phyloP scores from a whole-genome alignment of 2,888 invertebrate species.

The Crematogaster levior region DNA sequence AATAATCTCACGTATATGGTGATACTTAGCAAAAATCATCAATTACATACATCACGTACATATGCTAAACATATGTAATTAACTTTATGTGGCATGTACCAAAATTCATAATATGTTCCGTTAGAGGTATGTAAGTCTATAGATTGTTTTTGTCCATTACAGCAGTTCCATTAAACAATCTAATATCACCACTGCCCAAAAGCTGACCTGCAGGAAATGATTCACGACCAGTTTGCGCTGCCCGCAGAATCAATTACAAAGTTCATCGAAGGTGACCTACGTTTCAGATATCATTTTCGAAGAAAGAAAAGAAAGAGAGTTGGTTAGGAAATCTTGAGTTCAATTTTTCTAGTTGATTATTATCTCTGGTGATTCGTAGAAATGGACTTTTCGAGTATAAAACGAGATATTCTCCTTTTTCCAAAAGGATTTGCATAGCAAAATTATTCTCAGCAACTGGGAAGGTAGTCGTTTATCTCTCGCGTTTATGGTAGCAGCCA shows the following conservation, averaged over 20 bases:
- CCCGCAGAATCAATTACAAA: conserved; percentile 34
- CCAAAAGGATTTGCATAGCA: not conserved
- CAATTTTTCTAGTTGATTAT: conserved; percentile 32
- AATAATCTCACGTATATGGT: not conserved
- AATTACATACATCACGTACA: not conserved
- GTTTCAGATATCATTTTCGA: conserved; percentile 8
- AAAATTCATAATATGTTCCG: not conserved
- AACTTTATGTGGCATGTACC: not conserved
- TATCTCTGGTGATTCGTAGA: conserved; percentile 1
- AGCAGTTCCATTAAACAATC: conserved; percentile 14
- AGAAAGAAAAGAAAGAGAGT: too few relatives aligned
- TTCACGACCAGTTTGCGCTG: conserved; percentile 26
- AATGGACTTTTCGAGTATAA: not conserved
- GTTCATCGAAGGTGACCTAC: conserved; percentile 8
- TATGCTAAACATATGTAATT: too few relatives aligned
- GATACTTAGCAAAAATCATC: conserved; percentile 22
- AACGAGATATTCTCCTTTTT: not conserved
- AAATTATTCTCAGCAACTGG: conserved; percentile 18
- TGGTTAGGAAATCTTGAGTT: conserved; percentile 4
- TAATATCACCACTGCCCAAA: conserved; percentile 2
- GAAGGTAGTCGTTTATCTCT: not conserved
- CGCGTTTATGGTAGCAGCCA: not conserved
- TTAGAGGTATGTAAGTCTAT: not conserved
- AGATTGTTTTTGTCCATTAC: not conserved
- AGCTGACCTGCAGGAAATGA: conserved; percentile 23